Base-by-base conservation (phyloP, 2,797 vertebrate genomes). In the Scleropages formosus region DNA sequence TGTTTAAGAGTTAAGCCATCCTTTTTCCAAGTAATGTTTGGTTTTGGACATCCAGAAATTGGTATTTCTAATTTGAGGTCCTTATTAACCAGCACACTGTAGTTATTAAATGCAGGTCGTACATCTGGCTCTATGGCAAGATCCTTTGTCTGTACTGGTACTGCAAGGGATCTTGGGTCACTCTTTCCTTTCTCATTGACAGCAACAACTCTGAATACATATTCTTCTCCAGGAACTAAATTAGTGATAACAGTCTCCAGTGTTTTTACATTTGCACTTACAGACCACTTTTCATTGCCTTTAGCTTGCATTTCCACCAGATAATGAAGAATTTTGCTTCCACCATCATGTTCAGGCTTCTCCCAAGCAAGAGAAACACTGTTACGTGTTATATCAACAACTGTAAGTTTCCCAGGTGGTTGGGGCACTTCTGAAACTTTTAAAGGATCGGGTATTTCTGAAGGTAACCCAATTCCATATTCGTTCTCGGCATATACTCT, bases 391-490 rank as follows among this genome's bases (percentile, higher is more conserved):
- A 97, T 94, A 77, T 99, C 98, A 81, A 95, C 92, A 82, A 99
- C 95, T 84, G 84, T 94, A 85, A 99, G 90, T 87, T 92, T 98
- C 85, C 95, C 95, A 84, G 98, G 98, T 85, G 92, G 92, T 79
- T 99, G 98, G 76, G 98, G 97, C 74, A 98, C 96, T 89, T 99
- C 98, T 84, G 98, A 97, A 83, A 96, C 93, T 83, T 99, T 99
- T 80, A 99, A 78, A 75, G 98, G 94, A 75, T 99, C 96, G 51
- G 85, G 76, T 49, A 93, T 98, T 85, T 87, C 89, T 46, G 94
- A 94, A 70, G 97, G 95, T 78, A 98, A 85, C 27, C 98, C 97
- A 78, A 98, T 91, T 75, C 98, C 98, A 77, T 96, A 94, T 84
- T 93, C 94, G 73, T 99, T 99, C 84, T 98, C 98, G 80, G 97